Evolutionary conservation across 2,888 invertebrate species (phyloP).

Genomic region (Hoplodrina blanda): DNA sequence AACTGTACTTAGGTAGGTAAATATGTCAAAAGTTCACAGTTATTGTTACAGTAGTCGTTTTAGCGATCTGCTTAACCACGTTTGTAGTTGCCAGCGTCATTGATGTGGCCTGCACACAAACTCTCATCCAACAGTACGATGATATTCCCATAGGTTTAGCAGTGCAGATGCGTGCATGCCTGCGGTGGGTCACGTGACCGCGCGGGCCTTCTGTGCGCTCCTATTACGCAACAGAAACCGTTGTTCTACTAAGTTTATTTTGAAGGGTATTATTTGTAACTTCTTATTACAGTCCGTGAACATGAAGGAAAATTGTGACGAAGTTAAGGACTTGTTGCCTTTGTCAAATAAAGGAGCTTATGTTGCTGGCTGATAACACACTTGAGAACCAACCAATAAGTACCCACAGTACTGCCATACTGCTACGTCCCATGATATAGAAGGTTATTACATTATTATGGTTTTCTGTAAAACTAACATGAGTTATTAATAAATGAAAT

Average conservation of each 20-base stretch:
- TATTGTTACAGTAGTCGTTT: too few species aligned
- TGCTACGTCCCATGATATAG: too few species aligned
- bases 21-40: background rate
- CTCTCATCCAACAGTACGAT: too few species aligned
- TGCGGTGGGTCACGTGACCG: too few species aligned
- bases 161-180: too few species aligned
- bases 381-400: background rate
- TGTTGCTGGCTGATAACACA: background rate
- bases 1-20: background rate
- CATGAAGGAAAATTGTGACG: conserved; percentile 6
- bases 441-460: too few species aligned
- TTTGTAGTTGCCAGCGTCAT: too few species aligned
- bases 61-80: too few species aligned
- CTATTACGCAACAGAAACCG: background rate
- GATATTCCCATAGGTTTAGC: too few species aligned
- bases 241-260: conserved; percentile 9
- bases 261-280: conserved; percentile 10
- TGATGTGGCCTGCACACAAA: too few species aligned
- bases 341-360: conserved; percentile 15
- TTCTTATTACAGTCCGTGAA: conserved; percentile 21
- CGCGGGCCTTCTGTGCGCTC: background rate
- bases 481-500: conserved; percentile 2
- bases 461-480: background rate
- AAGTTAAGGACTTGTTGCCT: conserved; percentile 17
- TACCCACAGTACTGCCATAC: background rate